Percentiles rank a stretch among this genome's conserved stretches.
Conservation (phyloP, 2,888 invertebrate species). For the Dynastes hyllus region DNA sequence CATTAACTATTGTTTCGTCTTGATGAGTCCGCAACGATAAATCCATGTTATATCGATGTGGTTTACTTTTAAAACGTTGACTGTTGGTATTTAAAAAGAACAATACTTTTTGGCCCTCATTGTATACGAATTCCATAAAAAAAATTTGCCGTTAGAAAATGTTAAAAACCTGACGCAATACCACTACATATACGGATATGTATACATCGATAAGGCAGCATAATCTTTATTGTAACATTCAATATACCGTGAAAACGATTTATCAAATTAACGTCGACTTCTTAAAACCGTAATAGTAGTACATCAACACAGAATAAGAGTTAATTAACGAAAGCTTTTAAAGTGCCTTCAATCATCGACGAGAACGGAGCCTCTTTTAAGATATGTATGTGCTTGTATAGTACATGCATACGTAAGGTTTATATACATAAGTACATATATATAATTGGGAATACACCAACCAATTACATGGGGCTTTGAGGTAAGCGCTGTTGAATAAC, state of each 20-base stretch:
- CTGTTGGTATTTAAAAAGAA: too few relatives aligned
- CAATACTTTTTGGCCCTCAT: too few relatives aligned
- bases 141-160: too few relatives aligned
- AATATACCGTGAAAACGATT: constrained; percentile 16
- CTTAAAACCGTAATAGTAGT: constrained; percentile 25
- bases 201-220: neutral
- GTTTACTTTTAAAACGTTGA: too few relatives aligned
- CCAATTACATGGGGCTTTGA: neutral
- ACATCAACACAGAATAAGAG: constrained; percentile 32
- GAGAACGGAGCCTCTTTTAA: neutral
- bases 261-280: constrained; percentile 11
- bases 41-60: too few relatives aligned
- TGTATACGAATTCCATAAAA: too few relatives aligned
- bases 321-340: constrained; percentile 33
- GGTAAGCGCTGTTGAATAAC: neutral
- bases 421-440: neutral
- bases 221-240: constrained; percentile 33
- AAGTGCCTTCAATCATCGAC: constrained; percentile 20
- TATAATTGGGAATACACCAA: neutral
- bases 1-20: too few relatives aligned
- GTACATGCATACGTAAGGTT: too few relatives aligned
- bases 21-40: too few relatives aligned
- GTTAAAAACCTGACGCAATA: too few relatives aligned
- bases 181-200: too few relatives aligned
- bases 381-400: too few relatives aligned